These are phyloP conservation scores for Siniperca scherzeri DNA, from an alignment of 2,797 vertebrate species.

Conservation along the genomic window DNA sequence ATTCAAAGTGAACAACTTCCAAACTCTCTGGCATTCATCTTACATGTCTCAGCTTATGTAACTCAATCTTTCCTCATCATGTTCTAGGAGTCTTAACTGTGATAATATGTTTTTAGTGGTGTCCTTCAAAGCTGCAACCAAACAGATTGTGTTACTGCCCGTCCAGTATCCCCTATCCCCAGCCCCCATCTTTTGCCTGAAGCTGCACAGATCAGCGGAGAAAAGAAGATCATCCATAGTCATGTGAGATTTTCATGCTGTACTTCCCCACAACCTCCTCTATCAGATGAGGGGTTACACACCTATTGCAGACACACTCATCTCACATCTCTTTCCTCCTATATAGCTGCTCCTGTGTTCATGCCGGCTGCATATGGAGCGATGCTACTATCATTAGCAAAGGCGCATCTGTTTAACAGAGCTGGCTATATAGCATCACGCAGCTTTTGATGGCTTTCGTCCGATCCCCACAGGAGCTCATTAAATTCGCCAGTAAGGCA, in stretches of 20 bases:
- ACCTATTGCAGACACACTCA: conserved; percentile 23
- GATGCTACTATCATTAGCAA: conserved; percentile 69
- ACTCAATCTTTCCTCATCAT: conserved; percentile 12
- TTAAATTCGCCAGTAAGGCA: conserved; percentile 82
- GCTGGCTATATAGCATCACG: conserved; percentile 52
- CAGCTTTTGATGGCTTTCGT: conserved; percentile 74
- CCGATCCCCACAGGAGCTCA: conserved; percentile 85
- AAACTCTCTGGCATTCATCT: background rate
- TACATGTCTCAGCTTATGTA: background rate
- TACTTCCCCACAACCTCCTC: conserved; percentile 3
- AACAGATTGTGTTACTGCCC: conserved; percentile 36
- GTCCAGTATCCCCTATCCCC: background rate
- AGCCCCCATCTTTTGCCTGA: conserved; percentile 21
- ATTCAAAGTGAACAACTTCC: background rate
- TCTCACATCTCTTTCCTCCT: conserved; percentile 33
- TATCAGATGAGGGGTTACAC: conserved; percentile 28
- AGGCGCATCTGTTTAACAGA: conserved; percentile 73
- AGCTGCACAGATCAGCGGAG: conserved; percentile 38
- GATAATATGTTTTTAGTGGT: conserved; percentile 7
- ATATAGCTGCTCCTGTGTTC: conserved; percentile 40
- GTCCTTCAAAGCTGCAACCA: conserved; percentile 15
- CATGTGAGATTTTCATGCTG: conserved; percentile 27
- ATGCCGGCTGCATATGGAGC: conserved; percentile 39
- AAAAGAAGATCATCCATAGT: conserved; percentile 49
- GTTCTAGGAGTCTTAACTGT: conserved; percentile 10